Evolutionary conservation across 2,888 invertebrate genomes (phyloP), one percentile per base, ranked within the genome.

Genomic region (Steinernema hermaphroditum): DNA sequence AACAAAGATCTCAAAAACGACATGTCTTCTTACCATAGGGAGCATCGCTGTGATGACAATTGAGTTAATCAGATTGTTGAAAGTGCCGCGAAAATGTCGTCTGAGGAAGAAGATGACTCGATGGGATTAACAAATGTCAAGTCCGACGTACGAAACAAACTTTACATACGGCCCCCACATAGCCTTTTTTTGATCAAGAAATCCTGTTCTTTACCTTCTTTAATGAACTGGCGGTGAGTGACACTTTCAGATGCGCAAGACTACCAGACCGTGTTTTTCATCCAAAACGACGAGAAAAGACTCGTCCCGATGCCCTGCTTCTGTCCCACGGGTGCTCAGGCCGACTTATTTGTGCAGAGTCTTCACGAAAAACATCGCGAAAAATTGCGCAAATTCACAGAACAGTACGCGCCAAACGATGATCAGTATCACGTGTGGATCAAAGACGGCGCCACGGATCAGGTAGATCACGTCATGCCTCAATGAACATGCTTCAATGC

Each of bases 381-480:
- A 1, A 50, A 57, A 19, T 32, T 77, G 24, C 37, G 74, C 32
- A 72, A 72, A 37, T 77, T 76, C 34, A 46, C 80, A 49, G 78
- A 77, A 24, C 41, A 41, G 27, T 76, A 77, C n/a, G 68, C 72
- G 41, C 77, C 78, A 12, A 68, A 79, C 19, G 71, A 68, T 6
- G 73, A 70, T 2, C 76, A 77, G 73, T 70, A 43, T 22, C 71
- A 79, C 43, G 41, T 77, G 0, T 77, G 77, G 77, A 78, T 77
- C 34, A 32, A 50, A 32, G 74, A 71, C 19, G 75, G 80, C 22
- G 68, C 32, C 44, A 77, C 43, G 22, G 68, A 44, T 29, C 34
- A 68, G 44, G 76, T 76, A 71, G 43, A 50, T n/a, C 14, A 62
- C 0, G 70, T 22, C 8, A 32, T 8, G 16, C 32, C n/a, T 19